Evolutionary conservation across 2,113 vertebrate species (phyloP).

Genomic region (Pachypanchax playfairii): DNA sequence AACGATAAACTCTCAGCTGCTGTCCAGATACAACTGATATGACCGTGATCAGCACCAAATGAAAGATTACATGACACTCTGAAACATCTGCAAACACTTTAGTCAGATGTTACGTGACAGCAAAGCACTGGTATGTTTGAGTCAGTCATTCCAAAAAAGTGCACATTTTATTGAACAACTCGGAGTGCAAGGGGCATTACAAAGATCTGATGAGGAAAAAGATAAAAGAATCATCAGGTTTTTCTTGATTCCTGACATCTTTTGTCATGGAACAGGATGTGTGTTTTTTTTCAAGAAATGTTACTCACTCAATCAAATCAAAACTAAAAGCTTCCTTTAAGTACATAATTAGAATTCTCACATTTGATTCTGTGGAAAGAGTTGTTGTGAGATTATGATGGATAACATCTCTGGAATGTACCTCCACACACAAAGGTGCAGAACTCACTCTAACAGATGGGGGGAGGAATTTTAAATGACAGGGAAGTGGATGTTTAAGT

Average conservation of each 20-base stretch:
- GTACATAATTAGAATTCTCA: neutral
- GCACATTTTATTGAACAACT: neutral
- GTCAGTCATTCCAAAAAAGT: neutral
- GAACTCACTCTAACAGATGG: neutral
- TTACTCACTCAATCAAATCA: neutral
- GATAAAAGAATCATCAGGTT: constrained; percentile 21
- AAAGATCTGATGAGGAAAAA: constrained; percentile 2
- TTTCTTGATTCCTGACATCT: constrained; percentile 16
- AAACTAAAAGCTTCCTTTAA: neutral
- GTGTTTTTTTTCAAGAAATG: neutral
- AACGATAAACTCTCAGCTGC: neutral
- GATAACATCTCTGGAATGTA: constrained; percentile 18
- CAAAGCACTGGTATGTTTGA: neutral
- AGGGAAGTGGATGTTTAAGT: constrained; percentile 17
- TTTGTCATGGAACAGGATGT: neutral
- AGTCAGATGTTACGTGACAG: constrained; percentile 15
- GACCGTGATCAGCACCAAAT: neutral
- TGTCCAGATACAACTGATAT: neutral
- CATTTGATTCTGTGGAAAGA: constrained; percentile 1
- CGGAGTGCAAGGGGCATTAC: neutral
- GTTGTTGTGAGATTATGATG: neutral
- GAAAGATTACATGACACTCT: neutral
- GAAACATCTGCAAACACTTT: neutral
- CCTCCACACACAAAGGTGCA: neutral
- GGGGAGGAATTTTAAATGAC: constrained; percentile 23